Percentiles rank a stretch among this genome's conserved stretches.
Conservation (phyloP, 2,797 vertebrate species). For the Numenius phaeopus region DNA sequence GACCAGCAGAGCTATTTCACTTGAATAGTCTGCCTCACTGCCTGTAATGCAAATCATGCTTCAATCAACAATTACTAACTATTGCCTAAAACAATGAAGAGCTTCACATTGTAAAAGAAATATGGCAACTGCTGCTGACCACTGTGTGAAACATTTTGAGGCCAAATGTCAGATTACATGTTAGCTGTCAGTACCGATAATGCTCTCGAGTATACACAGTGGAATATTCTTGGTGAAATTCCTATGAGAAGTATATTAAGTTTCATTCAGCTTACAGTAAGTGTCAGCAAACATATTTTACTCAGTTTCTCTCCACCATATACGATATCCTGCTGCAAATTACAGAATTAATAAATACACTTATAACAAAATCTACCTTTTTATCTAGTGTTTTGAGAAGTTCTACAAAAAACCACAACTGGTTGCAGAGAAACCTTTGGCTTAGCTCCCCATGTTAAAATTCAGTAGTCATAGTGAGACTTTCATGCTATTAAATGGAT, state of each 20-base stretch:
- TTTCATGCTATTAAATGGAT: slow-evolving; percentile 26
- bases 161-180: not conserved
- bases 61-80: not conserved
- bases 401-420: not conserved
- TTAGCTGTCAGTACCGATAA: not conserved
- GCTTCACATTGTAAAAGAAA: not conserved
- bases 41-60: not conserved
- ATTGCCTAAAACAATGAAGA: not conserved
- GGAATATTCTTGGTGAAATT: not conserved
- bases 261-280: not conserved
- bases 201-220: not conserved
- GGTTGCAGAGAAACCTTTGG: not conserved
- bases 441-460: slow-evolving; percentile 1
- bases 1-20: not conserved
- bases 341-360: not conserved
- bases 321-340: not conserved
- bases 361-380: not conserved
- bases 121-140: not conserved
- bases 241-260: not conserved
- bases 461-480: not conserved
- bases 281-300: not conserved
- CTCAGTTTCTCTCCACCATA: not conserved
- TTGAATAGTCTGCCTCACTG: not conserved
- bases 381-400: not conserved
- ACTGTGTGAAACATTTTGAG: not conserved